These are phyloP conservation scores for Pseudomyrmex dendroicus DNA, from an alignment of 1,140 invertebrate genomes.

Conservation along the genomic window DNA sequence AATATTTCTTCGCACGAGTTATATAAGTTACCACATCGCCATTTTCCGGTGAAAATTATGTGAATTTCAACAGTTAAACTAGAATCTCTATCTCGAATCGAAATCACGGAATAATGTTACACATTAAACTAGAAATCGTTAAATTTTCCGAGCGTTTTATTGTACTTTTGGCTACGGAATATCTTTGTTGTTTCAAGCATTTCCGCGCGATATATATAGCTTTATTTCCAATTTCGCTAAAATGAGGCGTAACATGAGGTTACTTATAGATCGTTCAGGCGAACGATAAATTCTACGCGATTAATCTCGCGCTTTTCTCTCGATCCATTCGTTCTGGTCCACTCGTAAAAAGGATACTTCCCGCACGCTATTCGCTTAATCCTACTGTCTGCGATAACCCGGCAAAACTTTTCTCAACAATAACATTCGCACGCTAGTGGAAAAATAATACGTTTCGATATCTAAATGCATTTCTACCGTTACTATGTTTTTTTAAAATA, in stretches of 20 bases:
- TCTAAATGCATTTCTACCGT: not conserved
- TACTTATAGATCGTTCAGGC: constrained; percentile 9
- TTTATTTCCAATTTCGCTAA: constrained; percentile 39
- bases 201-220: not conserved
- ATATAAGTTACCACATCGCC: not conserved
- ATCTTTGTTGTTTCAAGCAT: not conserved
- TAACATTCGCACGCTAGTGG: constrained; percentile 8
- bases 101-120: not conserved
- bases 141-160: constrained; percentile 23
- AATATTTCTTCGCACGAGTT: constrained; percentile 7
- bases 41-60: not conserved
- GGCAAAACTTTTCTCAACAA: not conserved
- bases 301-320: constrained; percentile 36
- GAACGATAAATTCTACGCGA: constrained; percentile 36
- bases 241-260: constrained; percentile 27
- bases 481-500: too few relatives aligned
- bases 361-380: constrained; percentile 29
- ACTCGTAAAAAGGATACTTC: constrained; percentile 52
- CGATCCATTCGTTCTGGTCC: constrained; percentile 18
- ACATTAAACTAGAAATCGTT: constrained; percentile 27
- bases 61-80: not conserved
- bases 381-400: constrained; percentile 36
- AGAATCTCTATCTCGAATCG: not conserved
- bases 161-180: not conserved
- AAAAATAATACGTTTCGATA: constrained; percentile 3